Evolutionary conservation across 1,140 invertebrate genomes (phyloP).

Genomic region (Chrysopa pallens): DNA sequence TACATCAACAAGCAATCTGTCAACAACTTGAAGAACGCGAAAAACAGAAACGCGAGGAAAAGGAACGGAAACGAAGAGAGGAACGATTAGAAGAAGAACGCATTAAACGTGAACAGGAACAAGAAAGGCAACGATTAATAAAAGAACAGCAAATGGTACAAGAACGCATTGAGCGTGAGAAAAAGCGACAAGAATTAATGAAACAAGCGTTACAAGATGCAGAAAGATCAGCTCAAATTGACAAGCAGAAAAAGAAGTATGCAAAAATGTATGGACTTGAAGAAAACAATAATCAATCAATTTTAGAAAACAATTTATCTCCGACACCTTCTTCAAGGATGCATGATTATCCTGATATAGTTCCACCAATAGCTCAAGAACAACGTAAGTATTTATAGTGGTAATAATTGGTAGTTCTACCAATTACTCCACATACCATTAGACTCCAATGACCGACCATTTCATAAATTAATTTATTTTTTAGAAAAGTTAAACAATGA

Average conservation of each 20-base stretch:
- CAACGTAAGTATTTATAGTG: too few relatives aligned
- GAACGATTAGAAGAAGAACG: conserved; percentile 47
- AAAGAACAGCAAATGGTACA: conserved; percentile 32
- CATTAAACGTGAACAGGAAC: conserved; percentile 41
- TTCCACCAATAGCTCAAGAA: too few relatives aligned
- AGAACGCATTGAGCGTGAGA: conserved; percentile 38
- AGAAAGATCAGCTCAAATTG: conserved; percentile 33
- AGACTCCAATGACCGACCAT: too few relatives aligned
- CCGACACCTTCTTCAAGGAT: too few relatives aligned
- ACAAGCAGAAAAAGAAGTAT: conserved; percentile 28
- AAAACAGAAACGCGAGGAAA: conserved; percentile 40
- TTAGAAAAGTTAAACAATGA: too few relatives aligned
- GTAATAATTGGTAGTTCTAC: too few relatives aligned
- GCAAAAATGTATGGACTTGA: conserved; percentile 1
- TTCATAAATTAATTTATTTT: too few relatives aligned
- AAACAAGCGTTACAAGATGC: conserved; percentile 39
- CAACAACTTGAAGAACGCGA: conserved; percentile 53
- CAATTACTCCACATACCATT: too few relatives aligned
- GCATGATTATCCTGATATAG: too few relatives aligned
- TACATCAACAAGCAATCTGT: conserved; percentile 51
- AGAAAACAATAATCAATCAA: too few relatives aligned
- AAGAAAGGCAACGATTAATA: conserved; percentile 37
- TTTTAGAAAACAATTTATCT: too few relatives aligned
- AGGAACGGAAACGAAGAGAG: conserved; percentile 34
- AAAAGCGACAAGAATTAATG: conserved; percentile 34